phyloP scores from a whole-genome alignment of 1,140 invertebrate genomes.

The Tetraneura akinire region DNA sequence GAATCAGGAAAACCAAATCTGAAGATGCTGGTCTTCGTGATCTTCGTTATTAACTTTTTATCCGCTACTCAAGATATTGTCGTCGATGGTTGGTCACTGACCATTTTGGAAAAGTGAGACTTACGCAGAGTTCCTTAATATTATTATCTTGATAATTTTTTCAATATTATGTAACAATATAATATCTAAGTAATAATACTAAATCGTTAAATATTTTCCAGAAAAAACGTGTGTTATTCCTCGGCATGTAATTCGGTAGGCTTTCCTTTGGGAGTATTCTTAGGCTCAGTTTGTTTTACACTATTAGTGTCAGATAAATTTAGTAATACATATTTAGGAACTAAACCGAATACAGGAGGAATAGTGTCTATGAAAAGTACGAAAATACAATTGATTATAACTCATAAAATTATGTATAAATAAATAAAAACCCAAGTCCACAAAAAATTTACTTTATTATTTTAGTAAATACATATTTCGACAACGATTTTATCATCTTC shows the following conservation, averaged over 20 bases:
- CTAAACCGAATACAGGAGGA: slow-evolving; percentile 67
- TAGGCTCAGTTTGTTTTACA: slow-evolving; percentile 96
- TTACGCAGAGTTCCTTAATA: background rate
- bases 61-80: slow-evolving; percentile 98
- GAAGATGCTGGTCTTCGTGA: slow-evolving; percentile 75
- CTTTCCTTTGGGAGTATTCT: slow-evolving; percentile 95
- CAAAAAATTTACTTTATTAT: too few relatives aligned
- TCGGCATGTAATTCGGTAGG: slow-evolving; percentile 98
- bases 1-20: slow-evolving; percentile 69
- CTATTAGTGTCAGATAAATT: slow-evolving; percentile 94
- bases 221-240: slow-evolving; percentile 92
- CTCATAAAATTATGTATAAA: too few relatives aligned
- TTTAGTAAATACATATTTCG: too few relatives aligned
- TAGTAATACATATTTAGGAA: slow-evolving; percentile 88
- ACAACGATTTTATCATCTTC: too few relatives aligned
- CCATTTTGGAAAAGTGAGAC: slow-evolving; percentile 71
- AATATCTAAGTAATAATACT: background rate
- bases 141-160: too few relatives aligned
- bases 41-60: slow-evolving; percentile 90
- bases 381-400: too few relatives aligned
- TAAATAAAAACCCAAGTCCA: too few relatives aligned
- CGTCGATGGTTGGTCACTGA: slow-evolving; percentile 93
- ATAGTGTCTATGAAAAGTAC: slow-evolving; percentile 82
- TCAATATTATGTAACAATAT: background rate
- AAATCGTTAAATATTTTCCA: too few relatives aligned